Conservation (phyloP, 2,797 vertebrate genomes). For the Thamnophis elegans region DNA sequence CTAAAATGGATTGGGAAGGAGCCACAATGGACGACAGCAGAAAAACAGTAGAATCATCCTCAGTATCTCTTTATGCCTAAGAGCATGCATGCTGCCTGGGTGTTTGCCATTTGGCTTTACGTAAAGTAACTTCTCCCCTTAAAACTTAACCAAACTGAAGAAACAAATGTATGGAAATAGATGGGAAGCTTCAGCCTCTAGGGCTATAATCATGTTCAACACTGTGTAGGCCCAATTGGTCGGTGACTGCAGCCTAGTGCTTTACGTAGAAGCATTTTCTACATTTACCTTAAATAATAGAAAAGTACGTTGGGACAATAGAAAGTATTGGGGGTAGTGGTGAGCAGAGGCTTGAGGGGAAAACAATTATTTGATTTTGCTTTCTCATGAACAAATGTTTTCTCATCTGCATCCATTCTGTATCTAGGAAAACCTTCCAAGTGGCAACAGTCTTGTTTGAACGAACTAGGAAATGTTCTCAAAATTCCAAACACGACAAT, state of each 20-base stretch:
- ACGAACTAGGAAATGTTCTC: not conserved
- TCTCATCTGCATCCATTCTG: not conserved
- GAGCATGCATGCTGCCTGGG: not conserved
- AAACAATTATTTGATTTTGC: not conserved
- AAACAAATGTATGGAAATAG: not conserved
- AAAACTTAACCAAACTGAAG: not conserved
- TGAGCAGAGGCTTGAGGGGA: not conserved
- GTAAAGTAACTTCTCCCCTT: not conserved
- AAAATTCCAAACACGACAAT: not conserved
- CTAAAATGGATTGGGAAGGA: not conserved
- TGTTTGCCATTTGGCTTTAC: not conserved
- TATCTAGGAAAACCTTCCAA: not conserved
- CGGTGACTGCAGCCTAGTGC: not conserved
- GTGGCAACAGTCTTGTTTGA: not conserved
- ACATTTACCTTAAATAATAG: not conserved
- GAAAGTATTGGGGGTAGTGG: not conserved
- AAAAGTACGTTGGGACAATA: not conserved
- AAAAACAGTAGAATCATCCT: not conserved
- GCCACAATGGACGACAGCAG: not conserved
- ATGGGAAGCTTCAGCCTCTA: not conserved
- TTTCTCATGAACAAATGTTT: not conserved
- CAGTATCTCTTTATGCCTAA: not conserved
- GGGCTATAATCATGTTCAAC: not conserved
- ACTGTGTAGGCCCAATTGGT: not conserved
- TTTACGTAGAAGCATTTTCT: not conserved